Evolutionary conservation across 2,888 invertebrate genomes (phyloP).

Genomic region (Fabriciana adippe): DNA sequence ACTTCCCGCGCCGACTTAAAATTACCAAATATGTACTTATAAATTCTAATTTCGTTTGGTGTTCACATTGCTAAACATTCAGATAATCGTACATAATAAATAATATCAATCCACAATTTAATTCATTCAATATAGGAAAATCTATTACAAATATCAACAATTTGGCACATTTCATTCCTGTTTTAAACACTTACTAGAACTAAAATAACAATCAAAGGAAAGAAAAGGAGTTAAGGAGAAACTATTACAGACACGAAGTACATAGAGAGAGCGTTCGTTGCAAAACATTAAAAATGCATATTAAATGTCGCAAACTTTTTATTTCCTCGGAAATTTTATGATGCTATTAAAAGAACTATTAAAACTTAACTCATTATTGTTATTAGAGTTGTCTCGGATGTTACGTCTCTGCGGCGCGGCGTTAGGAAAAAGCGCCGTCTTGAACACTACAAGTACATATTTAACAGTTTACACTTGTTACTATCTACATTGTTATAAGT

Average conservation of each 20-base stretch:
- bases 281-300: conserved; percentile 12
- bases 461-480: too few relatives aligned
- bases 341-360: conserved; percentile 6
- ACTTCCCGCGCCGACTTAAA: neutral
- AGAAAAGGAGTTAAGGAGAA: conserved; percentile 39
- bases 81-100: conserved; percentile 33
- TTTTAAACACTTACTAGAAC: conserved; percentile 38
- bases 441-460: too few relatives aligned
- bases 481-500: too few relatives aligned
- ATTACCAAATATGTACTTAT: conserved; percentile 40
- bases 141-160: conserved; percentile 68
- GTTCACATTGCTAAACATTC: conserved; percentile 63
- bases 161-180: conserved; percentile 68
- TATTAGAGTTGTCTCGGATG: neutral
- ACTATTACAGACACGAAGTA: conserved; percentile 9
- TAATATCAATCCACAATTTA: conserved; percentile 36
- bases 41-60: conserved; percentile 63
- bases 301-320: neutral
- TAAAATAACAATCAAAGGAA: conserved; percentile 43
- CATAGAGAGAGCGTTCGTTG: conserved; percentile 27
- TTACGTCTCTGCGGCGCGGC: too few relatives aligned
- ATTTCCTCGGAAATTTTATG: conserved; percentile 9
- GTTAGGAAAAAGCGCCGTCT: too few relatives aligned
- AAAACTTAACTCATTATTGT: conserved; percentile 11
- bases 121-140: conserved; percentile 39